A percentile compares a stretch with the other conserved stretches of the same genome.
Evolutionary conservation across 64 coral and sea anemone genomes (phyloP).

Genomic region (Hydrozoanthus tunicans): DNA sequence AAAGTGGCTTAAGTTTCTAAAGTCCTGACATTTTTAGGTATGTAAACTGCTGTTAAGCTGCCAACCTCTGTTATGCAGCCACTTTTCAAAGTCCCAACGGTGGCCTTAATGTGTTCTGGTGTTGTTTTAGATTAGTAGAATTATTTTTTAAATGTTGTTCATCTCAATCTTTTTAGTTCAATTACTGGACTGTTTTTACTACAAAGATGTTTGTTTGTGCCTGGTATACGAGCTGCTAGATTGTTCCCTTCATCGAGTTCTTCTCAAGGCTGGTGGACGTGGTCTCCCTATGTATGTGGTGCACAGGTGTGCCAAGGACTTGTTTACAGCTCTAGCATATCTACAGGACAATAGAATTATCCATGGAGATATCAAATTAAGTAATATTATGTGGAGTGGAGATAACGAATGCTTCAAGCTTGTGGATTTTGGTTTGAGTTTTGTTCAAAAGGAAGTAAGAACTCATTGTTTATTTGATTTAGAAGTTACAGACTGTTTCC

Average conservation of each 20-base stretch:
- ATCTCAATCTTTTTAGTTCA: slow-evolving; percentile 14
- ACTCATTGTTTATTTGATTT: not conserved
- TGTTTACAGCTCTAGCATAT: slow-evolving; percentile 61
- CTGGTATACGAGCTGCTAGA: slow-evolving; percentile 51
- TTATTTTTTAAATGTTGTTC: not conserved
- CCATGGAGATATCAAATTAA: slow-evolving; percentile 90
- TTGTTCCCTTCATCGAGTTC: slow-evolving; percentile 62
- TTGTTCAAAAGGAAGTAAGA: slow-evolving; percentile 56
- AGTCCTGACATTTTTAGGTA: too few species aligned
- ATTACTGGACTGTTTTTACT: slow-evolving; percentile 33
- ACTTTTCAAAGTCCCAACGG: too few species aligned
- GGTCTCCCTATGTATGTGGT: slow-evolving; percentile 79
- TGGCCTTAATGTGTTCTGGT: not conserved
- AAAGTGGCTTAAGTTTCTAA: too few species aligned
- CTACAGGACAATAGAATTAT: slow-evolving; percentile 57
- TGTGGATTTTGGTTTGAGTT: slow-evolving; percentile 91
- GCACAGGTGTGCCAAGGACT: slow-evolving; percentile 67
- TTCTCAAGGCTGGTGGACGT: slow-evolving; percentile 51
- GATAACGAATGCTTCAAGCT: slow-evolving; percentile 66
- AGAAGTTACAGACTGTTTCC: too few species aligned
- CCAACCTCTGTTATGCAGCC: too few species aligned
- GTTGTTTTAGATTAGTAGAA: not conserved
- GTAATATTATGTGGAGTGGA: slow-evolving; percentile 90
- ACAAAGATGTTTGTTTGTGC: slow-evolving; percentile 25
- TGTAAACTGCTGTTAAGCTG: too few species aligned